These are phyloP conservation scores for Apostichopus parvimensis DNA, from an alignment of 35 echinoderm and acorn worm genomes.

Conservation along the genomic window DNA sequence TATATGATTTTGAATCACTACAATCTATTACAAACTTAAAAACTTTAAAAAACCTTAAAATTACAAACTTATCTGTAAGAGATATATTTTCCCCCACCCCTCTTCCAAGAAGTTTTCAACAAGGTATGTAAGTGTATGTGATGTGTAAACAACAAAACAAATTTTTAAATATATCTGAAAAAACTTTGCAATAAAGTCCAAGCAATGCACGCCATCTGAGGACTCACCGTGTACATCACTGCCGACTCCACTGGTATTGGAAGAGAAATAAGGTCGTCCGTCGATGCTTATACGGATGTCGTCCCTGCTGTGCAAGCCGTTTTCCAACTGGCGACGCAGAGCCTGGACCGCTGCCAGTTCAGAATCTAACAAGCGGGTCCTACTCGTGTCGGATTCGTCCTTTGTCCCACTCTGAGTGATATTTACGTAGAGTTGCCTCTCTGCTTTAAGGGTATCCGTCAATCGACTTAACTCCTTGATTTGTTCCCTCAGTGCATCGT, in stretches of 20 bases:
- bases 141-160: too few species aligned
- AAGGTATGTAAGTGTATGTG: too few species aligned
- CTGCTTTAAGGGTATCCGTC: conserved; percentile 71
- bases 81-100: too few species aligned
- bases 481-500: conserved; percentile 80
- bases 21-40: too few species aligned
- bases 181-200: too few species aligned
- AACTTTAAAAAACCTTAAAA: too few species aligned
- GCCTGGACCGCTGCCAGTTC: conserved; percentile 85
- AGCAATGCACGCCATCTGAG: neutral
- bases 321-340: conserved; percentile 70
- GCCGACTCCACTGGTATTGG: conserved; percentile 74
- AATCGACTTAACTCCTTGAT: conserved; percentile 79
- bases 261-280: neutral
- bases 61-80: too few species aligned
- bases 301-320: neutral
- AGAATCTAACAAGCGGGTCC: conserved; percentile 21
- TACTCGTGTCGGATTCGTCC: neutral
- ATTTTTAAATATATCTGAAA: too few species aligned
- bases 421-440: conserved; percentile 87
- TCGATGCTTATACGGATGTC: conserved; percentile 16
- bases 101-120: too few species aligned
- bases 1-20: too few species aligned
- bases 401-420: conserved; percentile 81
- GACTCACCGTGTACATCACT: conserved; percentile 76